Evolutionary conservation across 2,888 invertebrate species (phyloP), one percentile per base, ranked within the genome.

Genomic region (Branchellion lobata): DNA sequence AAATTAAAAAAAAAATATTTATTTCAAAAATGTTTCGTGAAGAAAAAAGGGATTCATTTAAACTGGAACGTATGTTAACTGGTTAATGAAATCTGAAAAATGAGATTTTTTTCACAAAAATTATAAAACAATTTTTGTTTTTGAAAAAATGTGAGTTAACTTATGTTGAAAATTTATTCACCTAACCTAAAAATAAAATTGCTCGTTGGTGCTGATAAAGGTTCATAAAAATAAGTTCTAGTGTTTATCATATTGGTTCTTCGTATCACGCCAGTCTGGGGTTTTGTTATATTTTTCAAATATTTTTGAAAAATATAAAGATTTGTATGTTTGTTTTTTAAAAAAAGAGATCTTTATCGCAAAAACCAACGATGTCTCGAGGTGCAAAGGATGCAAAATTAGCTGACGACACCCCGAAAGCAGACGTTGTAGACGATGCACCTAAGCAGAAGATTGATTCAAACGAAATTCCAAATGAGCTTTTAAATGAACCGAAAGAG

Each of bases 401-500:
- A 18, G 8, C 3, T 5, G 61, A 57, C 21, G 61, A 57, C 5
- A n/a, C 5, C 14, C 21, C 8, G 24, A n/a, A 57, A 57, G 24
- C 8, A 14, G n/a, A 24, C n/a, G 61, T 8, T 5, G 21, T 24
- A 18, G 61, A 57, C 14, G 61, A n/a, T 14, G 18, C 8, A 47
- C 47, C 8, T 47, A 47, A 8, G 18, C 11, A 47, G 18, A 47
- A 47, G 18, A 47, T n/a, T 5, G 40, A n/a, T n/a, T 57, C 61
- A 57, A 18, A 8, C 21, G 61, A 18, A 8, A n/a, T 18, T n/a
- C 61, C 61, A 24, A n/a, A 57, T 18, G 61, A 57, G 3, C 5
- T 57, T 57, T 57, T 57, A 24, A 57, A 57, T n/a, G 61, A 57
- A 57, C 8, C 61, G 61, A 77, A 65, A n/a, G 77, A 77, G 40